Base-by-base conservation (phyloP, 2,113 vertebrate species). In the Tor tambroides region DNA sequence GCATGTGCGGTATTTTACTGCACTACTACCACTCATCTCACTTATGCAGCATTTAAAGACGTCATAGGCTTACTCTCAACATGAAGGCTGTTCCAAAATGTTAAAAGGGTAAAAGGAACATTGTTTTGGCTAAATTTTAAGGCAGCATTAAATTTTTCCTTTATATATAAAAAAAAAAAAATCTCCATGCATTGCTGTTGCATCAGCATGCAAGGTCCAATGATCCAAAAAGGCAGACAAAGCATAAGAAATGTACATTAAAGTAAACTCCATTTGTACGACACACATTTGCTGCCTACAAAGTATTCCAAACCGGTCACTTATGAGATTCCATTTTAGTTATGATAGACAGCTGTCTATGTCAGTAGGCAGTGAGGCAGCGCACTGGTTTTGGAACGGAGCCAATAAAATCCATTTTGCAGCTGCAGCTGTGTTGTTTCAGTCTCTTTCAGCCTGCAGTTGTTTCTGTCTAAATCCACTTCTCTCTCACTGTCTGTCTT, bases 21-120 rank as follows among this genome's bases (percentile, higher is more conserved):
- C 92, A 93, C 93, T 91, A 85, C 94, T 92, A 92, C 89, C 11
- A 84, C 87, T 92, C 90, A 90, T 92, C 92, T 93, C 92, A 91
- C 92, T 94, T 94, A 92, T 89, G 26, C 26, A 30, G 26, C 10
- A 6, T 5, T 51, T 77, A 9, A 49, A 19, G 43, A 4, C 1
- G 54, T 51, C 15, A 32, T 4, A 54, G n/a, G 6, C 2, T 3
- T 9, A 35, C 30, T 19, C 2, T 10, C 9, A 71, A 71, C 30
- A 32, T 2, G 2, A 69, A 32, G 15, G 4, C 15, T 69, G 15
- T 35, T 71, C 30, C 3, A 71, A 21, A 69, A 67, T 17, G 28
- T 67, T 32, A 1, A 69, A 32, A 69, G 7, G 7, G 19, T 71
- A 1, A 71, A 35, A 71, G 17, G 7, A 10, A 69, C 65, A 69